These are phyloP conservation scores for Drosophila stalkeri DNA, from an alignment of 2,888 invertebrate species.

Conservation along the genomic window DNA sequence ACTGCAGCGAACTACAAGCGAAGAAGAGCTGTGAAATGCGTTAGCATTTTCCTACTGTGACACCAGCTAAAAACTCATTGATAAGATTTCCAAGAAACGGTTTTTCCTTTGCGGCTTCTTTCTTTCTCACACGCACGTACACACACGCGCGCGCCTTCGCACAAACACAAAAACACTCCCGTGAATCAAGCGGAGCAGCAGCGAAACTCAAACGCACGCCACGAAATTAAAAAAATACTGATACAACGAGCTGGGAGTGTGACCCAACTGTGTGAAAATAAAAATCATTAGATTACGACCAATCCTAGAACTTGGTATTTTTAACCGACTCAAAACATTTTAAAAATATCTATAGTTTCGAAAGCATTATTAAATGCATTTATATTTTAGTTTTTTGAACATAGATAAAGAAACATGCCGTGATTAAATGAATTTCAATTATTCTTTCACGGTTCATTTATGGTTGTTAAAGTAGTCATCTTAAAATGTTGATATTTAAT, in stretches of 20 bases:
- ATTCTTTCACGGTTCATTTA: too few relatives aligned
- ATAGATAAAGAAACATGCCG: background rate
- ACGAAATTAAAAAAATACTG: constrained; percentile 57
- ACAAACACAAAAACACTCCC: constrained; percentile 44
- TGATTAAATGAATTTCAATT: background rate
- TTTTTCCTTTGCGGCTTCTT: constrained; percentile 67
- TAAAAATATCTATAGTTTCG: background rate
- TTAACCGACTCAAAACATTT: background rate
- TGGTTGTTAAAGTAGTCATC: too few relatives aligned
- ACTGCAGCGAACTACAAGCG: constrained; percentile 37
- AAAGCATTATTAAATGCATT: background rate
- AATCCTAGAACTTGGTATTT: constrained; percentile 6
- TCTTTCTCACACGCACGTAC: constrained; percentile 49
- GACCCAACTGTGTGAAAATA: constrained; percentile 6
- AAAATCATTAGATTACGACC: background rate
- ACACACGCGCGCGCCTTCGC: constrained; percentile 41
- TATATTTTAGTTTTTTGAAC: background rate
- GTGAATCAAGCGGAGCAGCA: constrained; percentile 27
- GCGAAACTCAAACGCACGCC: constrained; percentile 24
- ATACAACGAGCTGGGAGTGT: background rate
- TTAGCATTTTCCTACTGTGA: constrained; percentile 47
- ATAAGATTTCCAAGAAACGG: constrained; percentile 71
- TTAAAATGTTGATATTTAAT: background rate
- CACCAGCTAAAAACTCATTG: constrained; percentile 56
- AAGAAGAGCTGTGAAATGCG: constrained; percentile 25